phyloP scores from a whole-genome alignment of 1,140 invertebrate genomes.

The Ceratina australensis region DNA sequence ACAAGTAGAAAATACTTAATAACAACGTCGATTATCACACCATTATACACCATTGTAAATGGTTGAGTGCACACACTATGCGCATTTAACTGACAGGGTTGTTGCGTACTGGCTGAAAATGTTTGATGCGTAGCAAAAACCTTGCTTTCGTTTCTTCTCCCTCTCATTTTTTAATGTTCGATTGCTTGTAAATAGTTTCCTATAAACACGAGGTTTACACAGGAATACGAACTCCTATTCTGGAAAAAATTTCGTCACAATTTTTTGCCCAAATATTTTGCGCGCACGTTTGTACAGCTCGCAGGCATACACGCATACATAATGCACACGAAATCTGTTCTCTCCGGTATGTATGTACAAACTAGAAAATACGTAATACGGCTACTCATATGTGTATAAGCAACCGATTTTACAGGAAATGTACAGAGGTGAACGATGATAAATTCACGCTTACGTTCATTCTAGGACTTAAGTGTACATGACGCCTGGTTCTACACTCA shows the following conservation, averaged over 20 bases:
- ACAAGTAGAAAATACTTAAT: constrained; percentile 70
- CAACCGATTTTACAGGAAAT: constrained; percentile 75
- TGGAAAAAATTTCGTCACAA: constrained; percentile 7
- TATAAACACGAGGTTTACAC: constrained; percentile 24
- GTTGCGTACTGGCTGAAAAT: constrained; percentile 8
- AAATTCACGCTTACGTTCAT: constrained; percentile 46
- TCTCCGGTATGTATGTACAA: constrained; percentile 67
- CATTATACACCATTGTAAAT: constrained; percentile 49
- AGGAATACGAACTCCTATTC: constrained; percentile 13
- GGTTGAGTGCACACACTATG: constrained; percentile 31
- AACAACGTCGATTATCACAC: constrained; percentile 54
- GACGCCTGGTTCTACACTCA: constrained; percentile 30
- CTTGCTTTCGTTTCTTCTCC: neutral
- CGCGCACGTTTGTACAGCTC: constrained; percentile 9
- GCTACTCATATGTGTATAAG: constrained; percentile 67
- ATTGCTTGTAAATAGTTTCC: neutral
- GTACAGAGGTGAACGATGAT: constrained; percentile 68
- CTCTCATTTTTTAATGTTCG: neutral
- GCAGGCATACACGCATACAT: neutral
- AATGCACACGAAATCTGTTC: constrained; percentile 27
- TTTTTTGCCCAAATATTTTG: neutral
- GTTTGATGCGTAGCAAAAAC: neutral
- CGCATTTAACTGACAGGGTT: constrained; percentile 27
- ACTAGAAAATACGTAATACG: constrained; percentile 75
- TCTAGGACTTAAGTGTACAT: constrained; percentile 44